Conservation (phyloP, 2,113 vertebrate genomes). For the Passer domesticus region DNA sequence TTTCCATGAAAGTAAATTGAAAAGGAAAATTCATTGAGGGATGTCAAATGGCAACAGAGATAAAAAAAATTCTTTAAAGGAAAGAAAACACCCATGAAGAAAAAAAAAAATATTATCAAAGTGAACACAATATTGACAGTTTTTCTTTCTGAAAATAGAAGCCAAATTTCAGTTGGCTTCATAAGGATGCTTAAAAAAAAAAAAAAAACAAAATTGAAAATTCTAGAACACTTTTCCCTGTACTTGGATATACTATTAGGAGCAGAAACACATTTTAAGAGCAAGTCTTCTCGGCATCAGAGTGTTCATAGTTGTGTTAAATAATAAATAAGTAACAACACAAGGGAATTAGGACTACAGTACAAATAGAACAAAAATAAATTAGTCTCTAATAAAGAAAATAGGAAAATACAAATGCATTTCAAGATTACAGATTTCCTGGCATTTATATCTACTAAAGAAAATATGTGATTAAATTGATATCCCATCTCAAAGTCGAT, state of each 20-base stretch:
- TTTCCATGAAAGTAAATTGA: neutral
- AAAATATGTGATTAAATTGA: neutral
- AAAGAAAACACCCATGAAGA: neutral
- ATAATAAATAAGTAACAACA: neutral
- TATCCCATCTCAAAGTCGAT: neutral
- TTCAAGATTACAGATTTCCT: neutral
- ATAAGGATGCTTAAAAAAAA: neutral
- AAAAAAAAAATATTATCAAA: neutral
- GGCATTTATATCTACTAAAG: neutral
- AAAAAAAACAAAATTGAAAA: neutral
- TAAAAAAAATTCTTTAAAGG: neutral
- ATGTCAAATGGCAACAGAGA: neutral
- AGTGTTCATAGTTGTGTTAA: neutral
- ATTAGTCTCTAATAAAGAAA: neutral
- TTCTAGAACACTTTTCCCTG: neutral
- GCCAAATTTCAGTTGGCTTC: neutral
- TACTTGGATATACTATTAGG: neutral
- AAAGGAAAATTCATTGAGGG: neutral
- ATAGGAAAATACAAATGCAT: neutral
- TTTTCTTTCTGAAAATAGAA: neutral
- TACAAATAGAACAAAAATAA: neutral
- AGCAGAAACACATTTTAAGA: neutral
- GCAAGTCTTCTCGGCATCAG: neutral
- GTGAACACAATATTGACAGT: neutral
- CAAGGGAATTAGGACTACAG: neutral